These are phyloP conservation scores for Leptinotarsa texana DNA, from an alignment of 1,140 invertebrate species.

Conservation along the genomic window DNA sequence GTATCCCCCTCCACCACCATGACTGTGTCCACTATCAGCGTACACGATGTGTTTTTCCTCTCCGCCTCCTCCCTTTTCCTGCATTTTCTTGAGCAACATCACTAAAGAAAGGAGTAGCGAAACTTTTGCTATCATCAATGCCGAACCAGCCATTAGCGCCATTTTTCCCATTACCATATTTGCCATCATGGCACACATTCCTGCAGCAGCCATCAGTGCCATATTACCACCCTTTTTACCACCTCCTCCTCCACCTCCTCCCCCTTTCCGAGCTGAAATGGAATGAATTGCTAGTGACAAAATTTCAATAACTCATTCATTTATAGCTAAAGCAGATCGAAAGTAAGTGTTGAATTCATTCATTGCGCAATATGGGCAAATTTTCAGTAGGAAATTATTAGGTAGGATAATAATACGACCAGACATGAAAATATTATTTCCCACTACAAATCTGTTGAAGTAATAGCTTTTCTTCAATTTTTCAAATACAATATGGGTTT, in stretches of 20 bases:
- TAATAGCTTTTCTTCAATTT: too few species aligned
- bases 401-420: too few species aligned
- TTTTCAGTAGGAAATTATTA: too few species aligned
- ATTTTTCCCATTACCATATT: slow-evolving; percentile 67
- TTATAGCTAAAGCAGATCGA: too few species aligned
- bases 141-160: slow-evolving; percentile 61
- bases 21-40: slow-evolving; percentile 55
- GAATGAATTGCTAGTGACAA: too few species aligned
- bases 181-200: slow-evolving; percentile 67
- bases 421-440: too few species aligned
- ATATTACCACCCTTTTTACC: slow-evolving; percentile 60
- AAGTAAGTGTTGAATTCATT: too few species aligned
- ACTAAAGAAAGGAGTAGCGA: slow-evolving; percentile 68
- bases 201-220: slow-evolving; percentile 66
- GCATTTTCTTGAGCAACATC: slow-evolving; percentile 66
- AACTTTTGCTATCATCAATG: slow-evolving; percentile 69
- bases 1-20: slow-evolving; percentile 50
- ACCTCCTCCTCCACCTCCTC: slow-evolving; percentile 51
- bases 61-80: slow-evolving; percentile 59
- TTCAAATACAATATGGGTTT: too few species aligned
- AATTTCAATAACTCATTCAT: too few species aligned
- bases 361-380: too few species aligned
- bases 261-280: slow-evolving; percentile 44
- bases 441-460: too few species aligned
- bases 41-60: slow-evolving; percentile 64